A percentile compares a stretch with the other conserved stretches of the same genome.
phyloP scores from a whole-genome alignment of 2,113 vertebrate genomes.

The Mesocricetus auratus region DNA sequence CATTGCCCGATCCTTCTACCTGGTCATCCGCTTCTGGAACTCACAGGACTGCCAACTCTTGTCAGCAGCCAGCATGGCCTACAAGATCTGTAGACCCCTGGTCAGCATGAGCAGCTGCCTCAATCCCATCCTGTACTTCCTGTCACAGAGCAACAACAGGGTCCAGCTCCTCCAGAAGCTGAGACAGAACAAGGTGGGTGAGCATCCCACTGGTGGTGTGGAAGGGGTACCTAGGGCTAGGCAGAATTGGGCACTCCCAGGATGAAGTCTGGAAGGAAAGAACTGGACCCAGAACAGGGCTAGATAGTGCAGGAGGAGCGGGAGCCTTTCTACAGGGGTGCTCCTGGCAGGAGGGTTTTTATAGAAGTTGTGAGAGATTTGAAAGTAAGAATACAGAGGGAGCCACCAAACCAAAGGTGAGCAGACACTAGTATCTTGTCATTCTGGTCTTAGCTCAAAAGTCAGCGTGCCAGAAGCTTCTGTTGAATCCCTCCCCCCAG shows the following conservation, averaged over 20 bases:
- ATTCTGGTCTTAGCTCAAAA: neutral
- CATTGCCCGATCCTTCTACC: conserved; percentile 70
- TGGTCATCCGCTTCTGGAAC: conserved; percentile 65
- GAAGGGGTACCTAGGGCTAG: accelerated
- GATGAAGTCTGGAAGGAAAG: neutral
- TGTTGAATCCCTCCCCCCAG: neutral
- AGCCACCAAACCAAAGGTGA: neutral
- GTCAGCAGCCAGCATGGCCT: conserved; percentile 64
- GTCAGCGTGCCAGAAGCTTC: neutral
- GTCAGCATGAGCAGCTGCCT: conserved; percentile 83
- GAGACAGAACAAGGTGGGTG: conserved; percentile 53
- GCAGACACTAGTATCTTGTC: neutral
- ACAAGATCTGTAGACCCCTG: conserved; percentile 82
- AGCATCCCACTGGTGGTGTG: neutral
- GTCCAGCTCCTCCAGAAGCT: conserved; percentile 67
- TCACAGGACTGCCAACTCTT: conserved; percentile 74
- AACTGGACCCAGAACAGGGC: neutral
- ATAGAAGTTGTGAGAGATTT: neutral
- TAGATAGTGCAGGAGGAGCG: neutral
- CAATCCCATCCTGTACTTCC: conserved; percentile 84
- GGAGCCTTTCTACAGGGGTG: too few relatives aligned
- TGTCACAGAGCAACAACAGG: neutral
- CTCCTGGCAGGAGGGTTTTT: neutral
- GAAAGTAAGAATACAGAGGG: neutral
- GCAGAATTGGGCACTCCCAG: neutral